Base-by-base conservation (phyloP, 2,888 invertebrate genomes). In the Patella ulyssiponensis region DNA sequence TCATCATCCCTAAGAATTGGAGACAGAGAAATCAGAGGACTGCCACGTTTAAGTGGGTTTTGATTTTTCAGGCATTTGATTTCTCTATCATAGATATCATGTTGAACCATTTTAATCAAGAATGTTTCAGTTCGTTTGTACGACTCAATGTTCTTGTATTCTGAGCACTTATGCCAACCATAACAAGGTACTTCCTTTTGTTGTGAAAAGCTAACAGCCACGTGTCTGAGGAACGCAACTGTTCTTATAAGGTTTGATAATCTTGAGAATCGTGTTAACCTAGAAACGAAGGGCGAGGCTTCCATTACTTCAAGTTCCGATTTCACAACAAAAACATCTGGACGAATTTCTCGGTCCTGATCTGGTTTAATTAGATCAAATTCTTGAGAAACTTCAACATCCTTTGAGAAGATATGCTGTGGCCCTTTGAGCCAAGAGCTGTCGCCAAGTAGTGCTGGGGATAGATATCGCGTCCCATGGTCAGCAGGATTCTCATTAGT, bases 71-170 rank as follows among this genome's bases (percentile, higher is more conserved):
- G 76, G 14, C 20, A 5, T 23, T 71, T 76, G 33, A 69, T 33
- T 53, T 76, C 76, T 17, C 2, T 11, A 52, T 20, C 17, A 52
- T 64, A 77, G 12, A n/a, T 20, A 51, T 64, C 51, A 17, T 23
- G 51, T 17, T 77, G 73, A 1, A 76, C 17, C 7, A 44, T n/a
- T 51, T 72, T 27, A 44, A 76, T 51, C 33, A 76, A 56, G 7
- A 15, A 44, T 12, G 17, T 97, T 96, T 3, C 95, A 95, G 85
- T 96, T 96, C 92, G 96, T 97, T 54, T 33, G 33, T 33, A 33
- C 4, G 33, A 33, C 33, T 33, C 33, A 33, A 33, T 33, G 33
- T 33, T 33, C 7, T 33, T 33, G 33, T 33, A 33, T 33, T 33
- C 33, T 4, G 33, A 33, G 33, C 33, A 33, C 33, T 33, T 33